These are phyloP conservation scores for Anoplopoma fimbria DNA, from an alignment of 2,113 vertebrate genomes.

Conservation along the genomic window DNA sequence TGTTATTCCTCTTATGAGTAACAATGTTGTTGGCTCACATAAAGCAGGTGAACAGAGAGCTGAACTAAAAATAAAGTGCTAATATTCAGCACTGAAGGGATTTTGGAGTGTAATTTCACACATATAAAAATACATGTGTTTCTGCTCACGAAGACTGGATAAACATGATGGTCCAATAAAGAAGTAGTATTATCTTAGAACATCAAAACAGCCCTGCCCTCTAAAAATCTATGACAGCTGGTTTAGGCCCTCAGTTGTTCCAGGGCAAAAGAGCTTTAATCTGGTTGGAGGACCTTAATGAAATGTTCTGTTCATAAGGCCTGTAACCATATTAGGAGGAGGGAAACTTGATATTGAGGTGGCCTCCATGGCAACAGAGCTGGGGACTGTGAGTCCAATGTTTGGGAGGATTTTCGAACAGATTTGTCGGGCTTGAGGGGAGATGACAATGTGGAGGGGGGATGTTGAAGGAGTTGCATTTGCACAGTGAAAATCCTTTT, in stretches of 20 bases:
- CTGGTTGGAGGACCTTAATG: conserved; percentile 70
- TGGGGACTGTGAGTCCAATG: conserved; percentile 50
- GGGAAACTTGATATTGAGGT: conserved; percentile 64
- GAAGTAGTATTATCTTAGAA: conserved; percentile 13
- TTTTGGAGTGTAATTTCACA: conserved; percentile 9
- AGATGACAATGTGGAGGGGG: conserved; percentile 57
- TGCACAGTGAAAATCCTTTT: conserved; percentile 56
- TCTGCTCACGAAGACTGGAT: conserved; percentile 19
- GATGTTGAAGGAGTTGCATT: conserved; percentile 43
- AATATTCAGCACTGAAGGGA: conserved; percentile 20
- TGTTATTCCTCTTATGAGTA: conserved; percentile 1
- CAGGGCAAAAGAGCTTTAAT: conserved; percentile 72
- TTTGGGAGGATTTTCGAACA: conserved; percentile 71
- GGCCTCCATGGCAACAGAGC: conserved; percentile 76
- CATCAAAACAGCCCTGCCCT: conserved; percentile 19
- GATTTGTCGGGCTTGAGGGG: conserved; percentile 64
- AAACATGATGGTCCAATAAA: conserved; percentile 44
- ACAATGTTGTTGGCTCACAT: conserved; percentile 13
- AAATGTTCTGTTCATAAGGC: conserved; percentile 79
- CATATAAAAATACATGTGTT: conserved; percentile 21
- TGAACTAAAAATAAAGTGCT: conserved; percentile 34
- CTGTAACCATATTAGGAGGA: conserved; percentile 71
- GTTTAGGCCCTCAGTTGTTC: conserved; percentile 60
- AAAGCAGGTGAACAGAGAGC: neutral
- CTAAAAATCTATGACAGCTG: conserved; percentile 63